Base-by-base conservation (phyloP, 2,888 invertebrate species). In the Hybos culiciformis region DNA sequence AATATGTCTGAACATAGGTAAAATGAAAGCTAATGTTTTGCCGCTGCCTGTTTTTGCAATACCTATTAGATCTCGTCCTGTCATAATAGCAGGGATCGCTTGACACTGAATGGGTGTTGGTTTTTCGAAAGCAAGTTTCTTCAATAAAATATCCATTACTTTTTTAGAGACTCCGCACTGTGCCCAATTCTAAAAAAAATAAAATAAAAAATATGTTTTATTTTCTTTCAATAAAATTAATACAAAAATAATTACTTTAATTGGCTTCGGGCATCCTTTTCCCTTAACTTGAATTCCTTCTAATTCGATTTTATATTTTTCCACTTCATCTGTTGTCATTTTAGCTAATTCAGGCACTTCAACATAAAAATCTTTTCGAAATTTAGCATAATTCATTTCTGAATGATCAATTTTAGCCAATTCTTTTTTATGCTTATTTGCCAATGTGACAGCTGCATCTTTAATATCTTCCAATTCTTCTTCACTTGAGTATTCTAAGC, bases 31-130 rank as follows among this genome's bases (percentile, higher is more conserved):
- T 40, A 98, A 68, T 1, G 98, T 99, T 70, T 98, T 99, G 24
- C 98, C 98, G 59, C 93, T 93, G 36, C 97, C 97, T 0, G 98
- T 98, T 70, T 98, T 98, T 2, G 98, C 98, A 61, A 99, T 98
- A 43, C 97, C 97, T 58, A 98, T 98, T 47, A 98, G 71, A 68
- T 98, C 96, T 45, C 96, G 78, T 50, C 87, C 88, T 39, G 86
- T 88, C 96, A 99, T 96, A 47, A 98, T 88, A 20, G 91, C 88
- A 5, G 91, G 90, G 57, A 98, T 88, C 3, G 96, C 97, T 69
- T 99, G 98, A 42, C 90, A 83, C 68, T 98, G 98, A 57, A 98
- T 98, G 1, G 98, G 97, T 1, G 98, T 98, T 0, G 98, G 98
- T 64, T 93, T 96, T 56, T 93, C 92, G 66, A 92, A 99, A 45